Percentiles rank a stretch among this genome's conserved stretches.
Evolutionary conservation across 2,888 invertebrate species (phyloP).

Genomic region (Caenorhabditis imperialis): DNA sequence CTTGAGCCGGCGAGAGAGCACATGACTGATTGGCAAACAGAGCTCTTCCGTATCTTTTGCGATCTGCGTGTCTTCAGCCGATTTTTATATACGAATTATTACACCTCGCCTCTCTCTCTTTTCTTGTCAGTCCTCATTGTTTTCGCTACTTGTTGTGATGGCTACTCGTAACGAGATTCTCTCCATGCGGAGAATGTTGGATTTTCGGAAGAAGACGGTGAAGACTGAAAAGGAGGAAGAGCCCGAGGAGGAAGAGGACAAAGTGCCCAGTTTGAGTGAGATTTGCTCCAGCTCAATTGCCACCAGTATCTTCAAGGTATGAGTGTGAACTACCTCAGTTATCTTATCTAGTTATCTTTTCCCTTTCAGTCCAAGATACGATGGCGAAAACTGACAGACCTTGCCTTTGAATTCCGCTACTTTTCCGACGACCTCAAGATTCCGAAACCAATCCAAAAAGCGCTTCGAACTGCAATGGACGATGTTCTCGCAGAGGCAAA

Average conservation of each 20-base stretch:
- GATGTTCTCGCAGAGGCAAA: constrained; percentile 53
- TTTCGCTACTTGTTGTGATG: constrained; percentile 22
- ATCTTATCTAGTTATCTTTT: neutral
- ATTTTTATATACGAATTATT: constrained; percentile 51
- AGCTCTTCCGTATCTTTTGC: constrained; percentile 8
- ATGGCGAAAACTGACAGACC: constrained; percentile 61
- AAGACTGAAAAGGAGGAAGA: neutral
- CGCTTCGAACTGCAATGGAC: constrained; percentile 36
- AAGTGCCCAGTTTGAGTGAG: constrained; percentile 26
- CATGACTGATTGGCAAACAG: constrained; percentile 49
- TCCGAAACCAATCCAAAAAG: constrained; percentile 30
- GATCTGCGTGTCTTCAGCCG: constrained; percentile 18
- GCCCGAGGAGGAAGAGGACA: neutral
- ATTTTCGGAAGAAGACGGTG: constrained; percentile 3
- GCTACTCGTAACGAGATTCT: constrained; percentile 17
- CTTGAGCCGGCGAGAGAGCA: constrained; percentile 28
- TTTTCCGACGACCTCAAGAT: constrained; percentile 39
- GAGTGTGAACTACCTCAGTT: neutral
- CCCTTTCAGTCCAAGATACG: constrained; percentile 59
- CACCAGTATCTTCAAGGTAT: constrained; percentile 26
- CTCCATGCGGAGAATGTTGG: constrained; percentile 29
- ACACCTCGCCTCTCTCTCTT: constrained; percentile 12
- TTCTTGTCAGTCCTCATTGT: constrained; percentile 22
- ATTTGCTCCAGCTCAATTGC: constrained; percentile 36
- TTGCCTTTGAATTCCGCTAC: constrained; percentile 56